Percentiles rank a stretch among this genome's conserved stretches.
phyloP scores from a whole-genome alignment of 1,140 invertebrate genomes.

The Propsilocerus akamusi region DNA sequence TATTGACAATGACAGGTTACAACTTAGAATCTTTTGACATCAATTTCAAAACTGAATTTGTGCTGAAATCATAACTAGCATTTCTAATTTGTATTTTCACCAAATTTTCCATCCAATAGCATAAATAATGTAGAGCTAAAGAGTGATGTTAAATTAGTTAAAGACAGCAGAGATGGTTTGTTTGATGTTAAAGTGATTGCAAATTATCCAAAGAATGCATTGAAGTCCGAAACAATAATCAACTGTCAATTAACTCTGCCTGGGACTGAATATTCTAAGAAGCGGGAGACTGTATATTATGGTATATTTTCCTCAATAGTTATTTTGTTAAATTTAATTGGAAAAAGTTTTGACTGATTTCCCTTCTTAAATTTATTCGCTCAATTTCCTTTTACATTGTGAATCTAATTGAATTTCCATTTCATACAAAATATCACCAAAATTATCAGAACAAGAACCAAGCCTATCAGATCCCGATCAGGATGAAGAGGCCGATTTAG shows the following conservation, averaged over 20 bases:
- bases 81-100: too few species aligned
- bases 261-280: constrained; percentile 23
- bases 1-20: too few species aligned
- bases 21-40: too few species aligned
- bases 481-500: not conserved
- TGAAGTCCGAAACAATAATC: constrained; percentile 24
- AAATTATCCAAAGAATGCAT: constrained; percentile 21
- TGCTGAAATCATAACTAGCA: too few species aligned
- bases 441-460: not conserved
- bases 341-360: too few species aligned
- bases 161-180: constrained; percentile 11
- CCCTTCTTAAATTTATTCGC: not conserved
- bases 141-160: not conserved
- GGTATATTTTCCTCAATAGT: too few species aligned
- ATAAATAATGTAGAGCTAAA: constrained; percentile 2
- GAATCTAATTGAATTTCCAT: not conserved
- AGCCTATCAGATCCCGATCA: not conserved
- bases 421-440: not conserved
- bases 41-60: too few species aligned
- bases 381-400: not conserved
- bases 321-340: too few species aligned
- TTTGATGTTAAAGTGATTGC: constrained; percentile 23
- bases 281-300: constrained; percentile 24
- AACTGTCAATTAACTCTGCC: constrained; percentile 22
- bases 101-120: too few species aligned